A percentile compares a stretch with the other conserved stretches of the same genome.
phyloP scores from a whole-genome alignment of 2,888 invertebrate species.

The Drosophila anomelani region DNA sequence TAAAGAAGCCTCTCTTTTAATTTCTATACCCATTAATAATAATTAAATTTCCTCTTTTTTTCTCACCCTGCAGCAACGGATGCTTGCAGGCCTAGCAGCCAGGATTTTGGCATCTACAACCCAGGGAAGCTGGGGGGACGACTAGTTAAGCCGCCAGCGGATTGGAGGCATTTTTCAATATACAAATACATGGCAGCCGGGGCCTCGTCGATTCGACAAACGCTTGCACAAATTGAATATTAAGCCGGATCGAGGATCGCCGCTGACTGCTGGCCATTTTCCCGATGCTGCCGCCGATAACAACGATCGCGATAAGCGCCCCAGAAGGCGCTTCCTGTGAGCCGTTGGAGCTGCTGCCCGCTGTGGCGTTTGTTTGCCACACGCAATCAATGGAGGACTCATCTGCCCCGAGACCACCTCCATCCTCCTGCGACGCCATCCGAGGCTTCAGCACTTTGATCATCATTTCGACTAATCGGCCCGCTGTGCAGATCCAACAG shows the following conservation, averaged over 20 bases:
- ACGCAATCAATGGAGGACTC: constrained; percentile 67
- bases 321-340: constrained; percentile 64
- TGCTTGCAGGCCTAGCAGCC: neutral
- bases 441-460: constrained; percentile 72
- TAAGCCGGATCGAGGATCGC: constrained; percentile 57
- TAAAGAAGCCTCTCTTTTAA: too few species aligned
- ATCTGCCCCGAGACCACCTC: neutral
- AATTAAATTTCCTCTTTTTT: neutral
- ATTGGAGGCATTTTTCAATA: constrained; percentile 63
- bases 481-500: constrained; percentile 70
- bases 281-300: constrained; percentile 55
- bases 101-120: constrained; percentile 13
- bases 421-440: neutral
- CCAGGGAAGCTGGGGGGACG: constrained; percentile 5
- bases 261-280: constrained; percentile 29
- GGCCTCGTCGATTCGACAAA: constrained; percentile 61
- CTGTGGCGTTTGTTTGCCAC: constrained; percentile 64
- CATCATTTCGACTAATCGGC: constrained; percentile 77
- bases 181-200: constrained; percentile 64
- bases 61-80: constrained; percentile 16
- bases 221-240: constrained; percentile 76
- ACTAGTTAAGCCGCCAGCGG: constrained; percentile 55
- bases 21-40: neutral
- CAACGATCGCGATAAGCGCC: constrained; percentile 68
- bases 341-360: constrained; percentile 49